Evolutionary conservation across 1,140 invertebrate species (phyloP).

Genomic region (Helicoverpa zea): DNA sequence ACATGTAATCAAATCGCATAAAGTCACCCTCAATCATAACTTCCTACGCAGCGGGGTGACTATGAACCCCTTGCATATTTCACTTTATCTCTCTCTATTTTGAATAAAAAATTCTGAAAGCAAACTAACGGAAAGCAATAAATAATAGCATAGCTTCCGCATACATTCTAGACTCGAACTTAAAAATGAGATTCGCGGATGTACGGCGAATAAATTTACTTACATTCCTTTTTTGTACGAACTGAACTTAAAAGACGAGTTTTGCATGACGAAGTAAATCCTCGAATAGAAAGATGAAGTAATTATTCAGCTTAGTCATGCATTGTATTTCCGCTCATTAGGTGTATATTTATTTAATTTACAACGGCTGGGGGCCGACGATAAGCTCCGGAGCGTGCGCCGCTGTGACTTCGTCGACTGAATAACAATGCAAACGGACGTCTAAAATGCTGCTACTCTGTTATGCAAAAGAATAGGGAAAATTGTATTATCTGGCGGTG

Average conservation of each 20-base stretch:
- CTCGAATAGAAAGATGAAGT: constrained; percentile 71
- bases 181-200: constrained; percentile 52
- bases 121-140: constrained; percentile 58
- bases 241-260: background rate
- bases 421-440: constrained; percentile 82
- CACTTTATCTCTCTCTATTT: constrained; percentile 49
- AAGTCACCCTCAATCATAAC: constrained; percentile 62
- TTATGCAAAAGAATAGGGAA: constrained; percentile 51
- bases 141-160: constrained; percentile 62
- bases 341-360: constrained; percentile 86
- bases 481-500: constrained; percentile 38
- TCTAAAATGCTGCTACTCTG: constrained; percentile 76
- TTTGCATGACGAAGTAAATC: constrained; percentile 52
- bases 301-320: constrained; percentile 81
- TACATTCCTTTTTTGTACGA: constrained; percentile 28
- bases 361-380: constrained; percentile 81
- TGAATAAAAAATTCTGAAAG: constrained; percentile 59
- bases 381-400: constrained; percentile 84
- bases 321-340: constrained; percentile 85
- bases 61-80: constrained; percentile 53
- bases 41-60: constrained; percentile 48
- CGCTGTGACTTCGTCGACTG: constrained; percentile 76
- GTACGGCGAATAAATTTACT: constrained; percentile 55
- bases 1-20: constrained; percentile 60
- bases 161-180: constrained; percentile 52